Evolutionary conservation across 2,797 vertebrate species (phyloP).

Genomic region (Phataginus tetradactyla): DNA sequence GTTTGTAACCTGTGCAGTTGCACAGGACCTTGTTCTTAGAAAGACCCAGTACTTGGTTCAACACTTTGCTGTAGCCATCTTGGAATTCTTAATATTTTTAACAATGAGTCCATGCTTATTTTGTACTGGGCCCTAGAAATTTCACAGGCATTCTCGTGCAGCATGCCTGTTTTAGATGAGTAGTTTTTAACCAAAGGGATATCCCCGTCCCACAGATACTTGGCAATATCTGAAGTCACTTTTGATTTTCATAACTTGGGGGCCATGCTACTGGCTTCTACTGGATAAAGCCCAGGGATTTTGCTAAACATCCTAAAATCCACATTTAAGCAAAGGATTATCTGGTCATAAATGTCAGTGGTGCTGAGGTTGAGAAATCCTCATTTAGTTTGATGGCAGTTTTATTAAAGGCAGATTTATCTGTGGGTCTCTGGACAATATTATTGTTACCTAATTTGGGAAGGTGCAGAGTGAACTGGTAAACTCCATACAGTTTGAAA

Average conservation of each 20-base stretch:
- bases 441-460: neutral
- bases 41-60: neutral
- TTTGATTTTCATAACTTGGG: neutral
- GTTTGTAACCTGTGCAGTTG: neutral
- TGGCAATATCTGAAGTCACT: neutral
- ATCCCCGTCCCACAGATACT: accelerated
- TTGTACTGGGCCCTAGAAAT: neutral
- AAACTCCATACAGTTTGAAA: neutral
- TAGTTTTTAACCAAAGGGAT: neutral
- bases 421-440: neutral
- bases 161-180: neutral
- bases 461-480: neutral
- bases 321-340: neutral
- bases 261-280: neutral
- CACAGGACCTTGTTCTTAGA: neutral
- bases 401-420: slow-evolving; percentile 16
- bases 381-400: neutral
- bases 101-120: neutral
- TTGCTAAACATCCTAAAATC: neutral
- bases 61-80: neutral
- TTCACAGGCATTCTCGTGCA: neutral
- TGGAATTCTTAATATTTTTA: slow-evolving; percentile 32
- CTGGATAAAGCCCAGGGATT: neutral
- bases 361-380: neutral
- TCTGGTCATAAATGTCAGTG: neutral